These are phyloP conservation scores for Stenichneumon culpator DNA, from an alignment of 2,888 invertebrate genomes.

Conservation along the genomic window DNA sequence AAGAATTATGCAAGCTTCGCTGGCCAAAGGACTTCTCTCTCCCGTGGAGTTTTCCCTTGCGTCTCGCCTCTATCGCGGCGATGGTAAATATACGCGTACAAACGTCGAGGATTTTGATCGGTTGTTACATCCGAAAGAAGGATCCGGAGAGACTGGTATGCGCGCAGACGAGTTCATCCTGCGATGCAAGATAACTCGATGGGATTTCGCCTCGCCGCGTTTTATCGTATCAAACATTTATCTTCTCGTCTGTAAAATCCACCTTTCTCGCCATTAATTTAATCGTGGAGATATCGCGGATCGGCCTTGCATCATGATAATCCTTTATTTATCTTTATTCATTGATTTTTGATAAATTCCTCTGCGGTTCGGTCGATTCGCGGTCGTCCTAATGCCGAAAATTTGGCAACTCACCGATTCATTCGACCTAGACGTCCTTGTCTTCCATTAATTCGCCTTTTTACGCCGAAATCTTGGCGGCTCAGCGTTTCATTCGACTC, in stretches of 20 bases:
- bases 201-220: constrained; percentile 37
- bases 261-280: not conserved
- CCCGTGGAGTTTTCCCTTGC: constrained; percentile 33
- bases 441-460: too few species aligned
- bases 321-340: not conserved
- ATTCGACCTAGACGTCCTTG: too few species aligned
- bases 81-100: constrained; percentile 49
- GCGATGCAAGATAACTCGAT: constrained; percentile 57
- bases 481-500: too few species aligned
- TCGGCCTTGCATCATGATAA: not conserved
- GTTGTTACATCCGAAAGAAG: constrained; percentile 74
- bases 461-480: too few species aligned
- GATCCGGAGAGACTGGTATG: constrained; percentile 10
- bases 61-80: constrained; percentile 15
- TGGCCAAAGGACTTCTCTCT: constrained; percentile 83
- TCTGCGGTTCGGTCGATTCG: not conserved
- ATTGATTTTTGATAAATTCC: too few species aligned
- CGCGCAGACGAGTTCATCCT: constrained; percentile 43
- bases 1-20: constrained; percentile 83
- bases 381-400: too few species aligned
- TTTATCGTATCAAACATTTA: constrained; percentile 48
- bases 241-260: constrained; percentile 49
- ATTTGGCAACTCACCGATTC: too few species aligned
- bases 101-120: constrained; percentile 74
- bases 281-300: not conserved